phyloP scores from a whole-genome alignment of 2,797 vertebrate species.

The Melanogrammus aeglefinus region DNA sequence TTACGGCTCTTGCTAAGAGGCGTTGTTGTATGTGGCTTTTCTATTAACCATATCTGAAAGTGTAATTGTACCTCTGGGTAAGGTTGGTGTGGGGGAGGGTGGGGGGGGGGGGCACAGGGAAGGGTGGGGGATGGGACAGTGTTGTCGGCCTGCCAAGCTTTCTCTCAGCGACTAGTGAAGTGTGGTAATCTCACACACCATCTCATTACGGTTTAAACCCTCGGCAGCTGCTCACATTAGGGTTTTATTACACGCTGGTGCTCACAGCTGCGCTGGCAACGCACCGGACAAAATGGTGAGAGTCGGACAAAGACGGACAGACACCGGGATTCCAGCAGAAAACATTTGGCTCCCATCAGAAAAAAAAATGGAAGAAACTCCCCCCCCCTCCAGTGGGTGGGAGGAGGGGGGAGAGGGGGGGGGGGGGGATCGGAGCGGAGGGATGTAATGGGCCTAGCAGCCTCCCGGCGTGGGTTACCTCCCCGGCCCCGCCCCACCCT shows the following conservation, averaged over 20 bases:
- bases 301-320: constrained; percentile 70
- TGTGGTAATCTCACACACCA: constrained; percentile 80
- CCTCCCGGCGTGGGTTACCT: constrained; percentile 69
- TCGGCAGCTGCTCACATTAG: constrained; percentile 80
- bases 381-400: no score
- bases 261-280: constrained; percentile 76
- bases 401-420: constrained; percentile 2
- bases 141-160: constrained; percentile 68
- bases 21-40: constrained; percentile 67
- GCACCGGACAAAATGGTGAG: constrained; percentile 70
- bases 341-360: constrained; percentile 72
- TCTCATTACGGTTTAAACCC: constrained; percentile 80
- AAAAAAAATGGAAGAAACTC: constrained; percentile 32
- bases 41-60: constrained; percentile 75
- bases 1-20: constrained; percentile 70
- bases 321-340: constrained; percentile 66
- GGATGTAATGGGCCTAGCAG: constrained; percentile 72
- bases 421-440: constrained; percentile 66
- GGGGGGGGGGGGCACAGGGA: no score
- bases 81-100: constrained; percentile 2
- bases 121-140: constrained; percentile 21
- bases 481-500: constrained; percentile 27
- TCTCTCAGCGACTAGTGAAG: constrained; percentile 72
- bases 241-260: constrained; percentile 79
- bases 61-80: constrained; percentile 73